These are phyloP conservation scores for Ametastegia equiseti DNA, from an alignment of 2,888 invertebrate species.

Conservation along the genomic window DNA sequence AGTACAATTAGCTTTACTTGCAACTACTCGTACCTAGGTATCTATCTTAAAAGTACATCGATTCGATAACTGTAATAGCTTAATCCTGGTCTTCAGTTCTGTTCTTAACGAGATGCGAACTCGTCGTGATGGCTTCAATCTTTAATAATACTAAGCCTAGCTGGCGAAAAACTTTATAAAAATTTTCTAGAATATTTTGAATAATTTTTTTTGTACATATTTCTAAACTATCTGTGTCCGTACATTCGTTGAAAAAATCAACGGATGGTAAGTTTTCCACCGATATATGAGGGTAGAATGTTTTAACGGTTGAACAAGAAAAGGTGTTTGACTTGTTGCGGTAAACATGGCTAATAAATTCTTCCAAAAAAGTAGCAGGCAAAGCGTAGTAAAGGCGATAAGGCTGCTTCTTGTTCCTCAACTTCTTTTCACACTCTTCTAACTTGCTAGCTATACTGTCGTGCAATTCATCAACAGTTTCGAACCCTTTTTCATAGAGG, in stretches of 20 bases:
- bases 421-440: slow-evolving; percentile 79
- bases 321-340: slow-evolving; percentile 73
- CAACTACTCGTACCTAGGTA: not conserved
- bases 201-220: slow-evolving; percentile 63
- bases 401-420: slow-evolving; percentile 77
- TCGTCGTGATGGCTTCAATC: slow-evolving; percentile 73
- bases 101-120: slow-evolving; percentile 62
- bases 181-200: slow-evolving; percentile 71
- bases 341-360: slow-evolving; percentile 76
- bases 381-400: slow-evolving; percentile 85
- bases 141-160: slow-evolving; percentile 78
- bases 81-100: slow-evolving; percentile 47
- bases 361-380: slow-evolving; percentile 82
- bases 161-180: slow-evolving; percentile 75
- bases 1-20: not conserved
- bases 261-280: slow-evolving; percentile 83
- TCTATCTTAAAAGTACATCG: not conserved
- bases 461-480: slow-evolving; percentile 79
- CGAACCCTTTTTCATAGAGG: slow-evolving; percentile 85
- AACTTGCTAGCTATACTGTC: slow-evolving; percentile 79
- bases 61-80: not conserved
- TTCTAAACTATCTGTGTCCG: slow-evolving; percentile 58
- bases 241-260: slow-evolving; percentile 75
- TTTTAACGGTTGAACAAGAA: slow-evolving; percentile 77
- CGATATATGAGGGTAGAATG: slow-evolving; percentile 88